These are phyloP conservation scores for Drosophila gunungcola DNA, from an alignment of 1,140 invertebrate genomes.

Conservation along the genomic window DNA sequence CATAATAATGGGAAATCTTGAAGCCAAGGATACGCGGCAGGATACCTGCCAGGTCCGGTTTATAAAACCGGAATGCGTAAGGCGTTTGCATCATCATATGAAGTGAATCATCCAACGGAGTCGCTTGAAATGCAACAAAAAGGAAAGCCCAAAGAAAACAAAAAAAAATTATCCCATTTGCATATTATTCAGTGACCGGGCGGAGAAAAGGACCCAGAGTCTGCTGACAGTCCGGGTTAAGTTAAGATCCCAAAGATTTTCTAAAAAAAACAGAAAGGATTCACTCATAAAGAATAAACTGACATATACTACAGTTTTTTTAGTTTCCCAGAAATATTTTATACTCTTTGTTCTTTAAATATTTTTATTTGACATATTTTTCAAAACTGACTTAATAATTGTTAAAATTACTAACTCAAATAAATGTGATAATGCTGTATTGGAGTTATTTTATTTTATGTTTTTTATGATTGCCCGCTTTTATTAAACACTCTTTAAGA, in stretches of 20 bases:
- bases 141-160: conserved; percentile 54
- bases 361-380: background rate
- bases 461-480: too few relatives aligned
- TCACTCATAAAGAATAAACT: conserved; percentile 1
- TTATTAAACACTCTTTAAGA: too few relatives aligned
- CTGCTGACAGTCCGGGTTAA: conserved; percentile 46
- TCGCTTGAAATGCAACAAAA: conserved; percentile 25
- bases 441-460: too few relatives aligned
- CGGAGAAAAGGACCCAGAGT: conserved; percentile 56
- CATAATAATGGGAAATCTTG: conserved; percentile 78
- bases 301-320: background rate
- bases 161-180: conserved; percentile 81
- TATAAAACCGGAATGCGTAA: conserved; percentile 57
- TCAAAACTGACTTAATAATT: too few relatives aligned
- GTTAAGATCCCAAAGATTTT: conserved; percentile 33
- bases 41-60: conserved; percentile 65
- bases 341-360: background rate
- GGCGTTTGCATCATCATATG: conserved; percentile 73
- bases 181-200: conserved; percentile 70
- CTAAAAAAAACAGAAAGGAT: conserved; percentile 18
- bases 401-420: too few relatives aligned
- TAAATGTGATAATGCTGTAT: too few relatives aligned
- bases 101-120: conserved; percentile 55
- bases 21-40: conserved; percentile 76
- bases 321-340: background rate